These are phyloP conservation scores for Bombyx huttoni DNA, from an alignment of 2,888 invertebrate genomes.

Conservation along the genomic window DNA sequence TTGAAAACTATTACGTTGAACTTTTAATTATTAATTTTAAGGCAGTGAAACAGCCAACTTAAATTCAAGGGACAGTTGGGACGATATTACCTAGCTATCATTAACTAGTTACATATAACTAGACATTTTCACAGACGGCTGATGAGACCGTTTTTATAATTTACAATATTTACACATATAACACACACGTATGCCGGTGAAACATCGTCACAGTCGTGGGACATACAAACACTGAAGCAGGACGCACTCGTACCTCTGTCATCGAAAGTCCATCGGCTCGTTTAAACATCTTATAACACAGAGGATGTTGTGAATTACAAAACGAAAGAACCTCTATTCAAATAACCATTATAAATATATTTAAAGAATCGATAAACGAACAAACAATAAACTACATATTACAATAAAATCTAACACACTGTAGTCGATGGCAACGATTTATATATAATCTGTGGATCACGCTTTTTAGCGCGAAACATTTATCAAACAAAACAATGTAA, in stretches of 20 bases:
- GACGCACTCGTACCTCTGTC: slow-evolving; percentile 56
- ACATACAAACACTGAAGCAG: slow-evolving; percentile 49
- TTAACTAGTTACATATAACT: slow-evolving; percentile 67
- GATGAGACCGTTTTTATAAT: slow-evolving; percentile 61
- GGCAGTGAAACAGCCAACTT: slow-evolving; percentile 73
- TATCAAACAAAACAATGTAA: slow-evolving; percentile 35
- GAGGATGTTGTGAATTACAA: neutral
- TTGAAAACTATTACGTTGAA: slow-evolving; percentile 60
- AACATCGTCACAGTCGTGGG: slow-evolving; percentile 33
- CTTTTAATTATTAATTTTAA: slow-evolving; percentile 58
- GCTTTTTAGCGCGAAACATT: slow-evolving; percentile 31
- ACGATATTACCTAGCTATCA: slow-evolving; percentile 71
- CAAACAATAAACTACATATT: slow-evolving; percentile 52
- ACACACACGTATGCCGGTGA: slow-evolving; percentile 44
- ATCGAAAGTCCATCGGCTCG: slow-evolving; percentile 70
- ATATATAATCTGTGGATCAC: slow-evolving; percentile 33
- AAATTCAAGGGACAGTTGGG: slow-evolving; percentile 68
- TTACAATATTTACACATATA: slow-evolving; percentile 71
- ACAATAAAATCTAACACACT: slow-evolving; percentile 58
- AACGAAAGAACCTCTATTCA: slow-evolving; percentile 44
- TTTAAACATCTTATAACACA: slow-evolving; percentile 26
- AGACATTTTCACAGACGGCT: slow-evolving; percentile 67
- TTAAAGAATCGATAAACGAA: slow-evolving; percentile 46
- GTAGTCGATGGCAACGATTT: slow-evolving; percentile 51
- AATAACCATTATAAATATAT: slow-evolving; percentile 60